Evolutionary conservation across 2,113 vertebrate species (phyloP), one percentile per base, ranked within the genome.

Genomic region (Acrocephalus kingi): DNA sequence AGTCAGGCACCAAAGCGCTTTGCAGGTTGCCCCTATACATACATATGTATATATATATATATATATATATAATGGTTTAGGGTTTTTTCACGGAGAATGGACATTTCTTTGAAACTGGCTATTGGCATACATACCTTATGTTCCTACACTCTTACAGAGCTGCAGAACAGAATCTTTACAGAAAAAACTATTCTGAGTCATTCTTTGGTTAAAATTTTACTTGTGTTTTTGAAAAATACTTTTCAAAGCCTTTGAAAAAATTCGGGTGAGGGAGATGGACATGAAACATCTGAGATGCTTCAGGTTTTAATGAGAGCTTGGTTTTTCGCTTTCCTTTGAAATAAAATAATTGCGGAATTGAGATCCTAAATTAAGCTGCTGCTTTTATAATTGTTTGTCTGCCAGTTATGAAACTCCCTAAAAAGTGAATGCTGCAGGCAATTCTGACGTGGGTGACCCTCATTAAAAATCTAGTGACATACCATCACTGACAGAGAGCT

Each of bases 381-480:
- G 27, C 24, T 82, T 78, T 45, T 67, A 25, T 39, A 45, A 75
- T 54, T 80, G 20, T 37, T 73, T 43, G 5, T 71, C 91, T 78
- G 28, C 61, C 73, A 33, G 41, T 92, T 63, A 63, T 52, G 46
- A 75, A 89, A n/a, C 27, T 51, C n/a, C 22, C 59, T 80, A 27
- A 73, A 79, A 82, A 74, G 31, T 74, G 51, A 83, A 74, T 92
- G 77, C 46, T 90, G 6, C 31, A 46, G 63, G 83, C 66, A 64
- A 3, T n/a, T 62, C n/a, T 79, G 82, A 69, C 0, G 1, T 83
- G 54, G 69, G 33, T 87, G 37, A 66, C n/a, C 37, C 58, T 90
- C 17, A 9, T 79, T 59, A 85, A 89, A 80, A 84, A 48, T 3
- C 7, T 18, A 15, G 37, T 88, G 75, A 71, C 73, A 30, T 35